Percentiles rank a stretch among this genome's conserved stretches.
Evolutionary conservation across 2,113 vertebrate genomes (phyloP).

Genomic region (Onychostruthus taczanowskii): DNA sequence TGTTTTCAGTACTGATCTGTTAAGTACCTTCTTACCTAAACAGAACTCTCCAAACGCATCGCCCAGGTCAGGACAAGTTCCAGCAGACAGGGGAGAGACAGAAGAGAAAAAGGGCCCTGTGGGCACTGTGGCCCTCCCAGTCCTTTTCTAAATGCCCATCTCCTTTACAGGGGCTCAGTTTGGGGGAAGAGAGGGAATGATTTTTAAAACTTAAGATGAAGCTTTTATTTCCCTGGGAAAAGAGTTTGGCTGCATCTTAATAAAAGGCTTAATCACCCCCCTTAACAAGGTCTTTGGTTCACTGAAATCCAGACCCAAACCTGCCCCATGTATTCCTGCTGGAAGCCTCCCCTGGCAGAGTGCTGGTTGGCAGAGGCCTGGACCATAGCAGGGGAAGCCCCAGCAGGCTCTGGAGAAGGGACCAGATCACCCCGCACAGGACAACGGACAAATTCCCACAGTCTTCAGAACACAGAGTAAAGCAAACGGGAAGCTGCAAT

Average conservation of each 20-base stretch:
- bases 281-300: slow-evolving; percentile 65
- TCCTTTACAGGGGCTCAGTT: slow-evolving; percentile 48
- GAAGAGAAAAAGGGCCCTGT: not conserved
- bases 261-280: slow-evolving; percentile 61
- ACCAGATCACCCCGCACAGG: not conserved
- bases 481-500: slow-evolving; percentile 73
- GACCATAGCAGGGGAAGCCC: not conserved
- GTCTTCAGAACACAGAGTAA: slow-evolving; percentile 55
- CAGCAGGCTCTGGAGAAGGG: slow-evolving; percentile 58
- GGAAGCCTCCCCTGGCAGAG: not conserved
- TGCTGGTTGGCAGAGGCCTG: not conserved
- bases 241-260: slow-evolving; percentile 70
- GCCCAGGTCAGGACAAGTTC: slow-evolving; percentile 41
- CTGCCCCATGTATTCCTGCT: slow-evolving; percentile 22
- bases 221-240: slow-evolving; percentile 71
- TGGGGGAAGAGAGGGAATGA: slow-evolving; percentile 47
- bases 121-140: not conserved
- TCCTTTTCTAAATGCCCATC: slow-evolving; percentile 28
- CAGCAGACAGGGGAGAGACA: not conserved
- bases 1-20: slow-evolving; percentile 79
- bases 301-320: slow-evolving; percentile 59
- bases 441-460: slow-evolving; percentile 47
- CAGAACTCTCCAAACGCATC: slow-evolving; percentile 77
- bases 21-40: slow-evolving; percentile 72
- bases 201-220: slow-evolving; percentile 70